Conservation (phyloP, 2,888 invertebrate species). For the Pristionchus fissidentatus region DNA sequence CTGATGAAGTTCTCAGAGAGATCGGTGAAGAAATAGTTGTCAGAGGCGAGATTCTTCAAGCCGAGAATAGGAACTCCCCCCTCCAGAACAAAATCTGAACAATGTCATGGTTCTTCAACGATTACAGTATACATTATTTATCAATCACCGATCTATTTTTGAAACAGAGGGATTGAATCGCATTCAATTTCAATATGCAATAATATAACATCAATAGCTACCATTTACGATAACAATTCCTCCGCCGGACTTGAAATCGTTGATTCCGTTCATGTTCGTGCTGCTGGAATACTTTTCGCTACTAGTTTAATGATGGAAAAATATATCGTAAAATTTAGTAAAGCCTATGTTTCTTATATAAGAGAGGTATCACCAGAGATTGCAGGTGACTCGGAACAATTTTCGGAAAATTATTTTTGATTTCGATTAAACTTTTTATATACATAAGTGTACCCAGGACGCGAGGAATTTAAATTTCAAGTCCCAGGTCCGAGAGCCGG, state of each 20-base stretch:
- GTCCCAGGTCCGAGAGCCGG: too few relatives aligned
- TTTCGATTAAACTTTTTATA: too few relatives aligned
- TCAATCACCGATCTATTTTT: neutral
- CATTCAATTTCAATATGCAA: neutral
- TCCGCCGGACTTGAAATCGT: conserved; percentile 2
- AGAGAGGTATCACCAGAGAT: too few relatives aligned
- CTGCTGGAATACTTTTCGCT: neutral
- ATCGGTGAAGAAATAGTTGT: neutral
- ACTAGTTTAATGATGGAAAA: neutral
- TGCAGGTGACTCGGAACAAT: too few relatives aligned
- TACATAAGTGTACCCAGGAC: too few relatives aligned
- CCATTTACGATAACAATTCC: conserved; percentile 26
- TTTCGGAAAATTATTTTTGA: too few relatives aligned
- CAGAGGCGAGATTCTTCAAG: neutral
- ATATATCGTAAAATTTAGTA: too few relatives aligned
- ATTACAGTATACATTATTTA: neutral
- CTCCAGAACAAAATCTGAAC: neutral
- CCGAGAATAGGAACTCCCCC: neutral
- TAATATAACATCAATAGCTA: neutral
- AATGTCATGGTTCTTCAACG: neutral
- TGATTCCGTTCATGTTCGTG: neutral
- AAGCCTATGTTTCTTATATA: too few relatives aligned
- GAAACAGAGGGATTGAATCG: neutral
- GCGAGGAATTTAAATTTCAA: too few relatives aligned
- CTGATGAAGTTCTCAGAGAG: neutral